phyloP scores from a whole-genome alignment of 2,888 invertebrate genomes.

The Lepidochitona cinerea region DNA sequence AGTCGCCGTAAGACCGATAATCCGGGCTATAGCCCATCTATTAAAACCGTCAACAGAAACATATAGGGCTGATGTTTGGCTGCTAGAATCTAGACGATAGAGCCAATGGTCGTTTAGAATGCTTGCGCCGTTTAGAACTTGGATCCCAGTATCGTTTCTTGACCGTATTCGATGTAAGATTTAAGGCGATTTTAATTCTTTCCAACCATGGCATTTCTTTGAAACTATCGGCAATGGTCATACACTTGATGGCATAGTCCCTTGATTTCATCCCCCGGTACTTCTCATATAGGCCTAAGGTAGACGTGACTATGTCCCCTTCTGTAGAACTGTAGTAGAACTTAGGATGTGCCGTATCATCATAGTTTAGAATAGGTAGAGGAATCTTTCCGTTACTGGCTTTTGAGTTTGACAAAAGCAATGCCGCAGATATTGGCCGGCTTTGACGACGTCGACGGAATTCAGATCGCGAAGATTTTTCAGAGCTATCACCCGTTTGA shows the following conservation, averaged over 20 bases:
- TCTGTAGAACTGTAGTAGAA: conserved; percentile 57
- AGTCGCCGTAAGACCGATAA: too few relatives aligned
- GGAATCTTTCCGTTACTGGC: conserved; percentile 49
- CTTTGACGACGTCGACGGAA: conserved; percentile 18
- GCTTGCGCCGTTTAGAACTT: too few relatives aligned
- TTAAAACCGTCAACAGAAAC: too few relatives aligned
- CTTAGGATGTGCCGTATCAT: conserved; percentile 57
- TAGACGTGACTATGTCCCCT: conserved; percentile 51
- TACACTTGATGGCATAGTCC: conserved; percentile 66
- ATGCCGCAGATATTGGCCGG: conserved; percentile 38
- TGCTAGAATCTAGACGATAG: too few relatives aligned
- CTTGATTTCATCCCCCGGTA: conserved; percentile 60
- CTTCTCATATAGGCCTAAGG: conserved; percentile 54
- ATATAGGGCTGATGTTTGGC: too few relatives aligned
- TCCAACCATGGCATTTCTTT: conserved; percentile 68
- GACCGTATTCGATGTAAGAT: conserved; percentile 58
- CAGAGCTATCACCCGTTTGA: background rate
- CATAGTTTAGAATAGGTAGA: conserved; percentile 58
- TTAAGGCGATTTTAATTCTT: conserved; percentile 66
- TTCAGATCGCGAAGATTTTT: background rate
- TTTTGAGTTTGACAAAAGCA: conserved; percentile 51
- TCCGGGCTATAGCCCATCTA: too few relatives aligned
- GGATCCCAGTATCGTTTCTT: conserved; percentile 21
- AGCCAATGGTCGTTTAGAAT: too few relatives aligned
- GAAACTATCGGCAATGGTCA: conserved; percentile 67